Conservation (phyloP, 2,888 invertebrate genomes). For the Salticus scenicus region DNA sequence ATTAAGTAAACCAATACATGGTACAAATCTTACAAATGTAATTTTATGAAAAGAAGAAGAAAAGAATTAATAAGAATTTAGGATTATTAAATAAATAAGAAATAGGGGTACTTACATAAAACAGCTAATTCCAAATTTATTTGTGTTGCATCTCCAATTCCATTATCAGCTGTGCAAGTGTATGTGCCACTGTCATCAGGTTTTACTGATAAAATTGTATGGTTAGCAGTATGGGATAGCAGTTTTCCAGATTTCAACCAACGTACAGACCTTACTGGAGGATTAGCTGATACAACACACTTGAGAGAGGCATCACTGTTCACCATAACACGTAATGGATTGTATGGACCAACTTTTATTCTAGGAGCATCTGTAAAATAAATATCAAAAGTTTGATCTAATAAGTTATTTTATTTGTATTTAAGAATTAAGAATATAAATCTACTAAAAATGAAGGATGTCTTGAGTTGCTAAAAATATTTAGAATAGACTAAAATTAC, state of each 20-base stretch:
- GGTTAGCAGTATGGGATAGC: constrained; percentile 82
- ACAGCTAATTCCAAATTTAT: constrained; percentile 67
- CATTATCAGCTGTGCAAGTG: constrained; percentile 72
- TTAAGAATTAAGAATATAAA: background rate
- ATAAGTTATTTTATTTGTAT: background rate
- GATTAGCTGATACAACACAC: constrained; percentile 93
- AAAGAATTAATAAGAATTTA: too few species aligned
- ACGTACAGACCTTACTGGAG: constrained; percentile 86
- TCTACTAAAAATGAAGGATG: background rate
- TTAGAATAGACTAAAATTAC: too few species aligned
- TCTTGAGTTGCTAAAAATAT: background rate
- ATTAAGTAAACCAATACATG: too few species aligned
- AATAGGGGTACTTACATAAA: constrained; percentile 67
- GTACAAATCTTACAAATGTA: too few species aligned
- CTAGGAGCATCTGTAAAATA: constrained; percentile 85
- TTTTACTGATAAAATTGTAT: constrained; percentile 71
- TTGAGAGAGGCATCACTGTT: constrained; percentile 89
- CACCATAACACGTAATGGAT: constrained; percentile 90
- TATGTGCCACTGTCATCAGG: constrained; percentile 72
- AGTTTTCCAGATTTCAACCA: constrained; percentile 92
- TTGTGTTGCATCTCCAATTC: constrained; percentile 69
- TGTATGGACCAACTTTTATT: constrained; percentile 92
- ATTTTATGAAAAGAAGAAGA: too few species aligned
- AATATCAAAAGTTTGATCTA: background rate
- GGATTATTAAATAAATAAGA: too few species aligned